phyloP scores from a whole-genome alignment of 1,140 invertebrate species.

The Procambarus clarkii region DNA sequence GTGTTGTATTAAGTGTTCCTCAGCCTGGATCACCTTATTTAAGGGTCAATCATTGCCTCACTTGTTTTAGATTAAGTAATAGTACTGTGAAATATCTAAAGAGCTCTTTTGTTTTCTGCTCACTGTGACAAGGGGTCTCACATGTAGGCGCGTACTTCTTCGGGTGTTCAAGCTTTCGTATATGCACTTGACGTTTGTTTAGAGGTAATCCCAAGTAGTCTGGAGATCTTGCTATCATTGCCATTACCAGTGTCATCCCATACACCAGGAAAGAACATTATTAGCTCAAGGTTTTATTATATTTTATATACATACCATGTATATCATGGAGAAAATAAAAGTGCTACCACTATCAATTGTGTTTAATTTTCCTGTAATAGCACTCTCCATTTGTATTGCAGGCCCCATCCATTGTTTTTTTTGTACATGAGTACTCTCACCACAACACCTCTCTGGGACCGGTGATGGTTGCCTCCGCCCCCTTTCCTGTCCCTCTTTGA shows the following conservation, averaged over 20 bases:
- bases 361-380: no score
- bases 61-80: neutral
- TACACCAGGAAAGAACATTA: slow-evolving; percentile 50
- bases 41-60: neutral
- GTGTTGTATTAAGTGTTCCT: neutral
- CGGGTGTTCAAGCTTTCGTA: slow-evolving; percentile 19
- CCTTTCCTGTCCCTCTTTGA: no score
- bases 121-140: neutral
- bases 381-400: no score
- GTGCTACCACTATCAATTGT: slow-evolving; percentile 13
- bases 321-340: slow-evolving; percentile 42
- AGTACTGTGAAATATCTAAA: neutral
- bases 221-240: slow-evolving; percentile 56
- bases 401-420: no score
- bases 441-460: no score
- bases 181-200: slow-evolving; percentile 19
- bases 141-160: neutral
- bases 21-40: neutral
- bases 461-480: no score
- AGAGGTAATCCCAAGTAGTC: slow-evolving; percentile 25
- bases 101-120: neutral
- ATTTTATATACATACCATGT: slow-evolving; percentile 55
- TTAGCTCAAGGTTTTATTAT: slow-evolving; percentile 59
- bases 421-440: no score
- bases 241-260: slow-evolving; percentile 50